Base-by-base conservation (phyloP, 2,888 invertebrate genomes). In the Caenorhabditis sp. region DNA sequence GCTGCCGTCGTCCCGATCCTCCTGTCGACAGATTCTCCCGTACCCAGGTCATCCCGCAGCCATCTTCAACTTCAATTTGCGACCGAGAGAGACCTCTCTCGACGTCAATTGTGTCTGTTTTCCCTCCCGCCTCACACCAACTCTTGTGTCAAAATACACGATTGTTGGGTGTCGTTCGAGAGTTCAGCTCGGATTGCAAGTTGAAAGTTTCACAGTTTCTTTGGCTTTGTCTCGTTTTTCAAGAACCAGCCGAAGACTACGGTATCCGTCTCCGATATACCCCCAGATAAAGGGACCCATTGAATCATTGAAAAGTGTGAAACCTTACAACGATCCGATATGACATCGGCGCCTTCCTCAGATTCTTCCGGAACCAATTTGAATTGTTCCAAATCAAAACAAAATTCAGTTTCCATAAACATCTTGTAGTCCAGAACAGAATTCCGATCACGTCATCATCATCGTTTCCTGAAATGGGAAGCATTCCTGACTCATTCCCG, bases 91-190 rank as follows among this genome's bases (percentile, higher is more conserved):
- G n/a, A n/a, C n/a, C n/a, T n/a, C n/a, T n/a, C n/a, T n/a, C n/a
- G 58, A 69, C 68, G 68, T 69, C 68, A 69, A 67, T 55, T 67
- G 67, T 67, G 50, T n/a, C n/a, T n/a, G n/a, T 53, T 53, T 67
- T 64, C 32, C 32, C 26, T 47, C 51, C 20, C 64, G 32, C 44
- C 35, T 47, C 69, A n/a, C 58, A 24, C 28, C 22, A 9, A 11
- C 65, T 37, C 65, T 51, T 35, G 47, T 70, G 47, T 70, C 60
- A 60, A 70, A 61, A 61, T 61, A 61, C 24, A 37, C 22, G 37
- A 35, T 35, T n/a, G 26, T 26, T 13, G 24, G 24, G 9, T n/a
- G 20, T 18, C 24, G 28, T 61, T 26, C 35, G 9, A 61, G 47
- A 61, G 61, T 61, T 60, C 60, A 18, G n/a, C 18, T 50, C 50